These are phyloP conservation scores for Entomobrya proxima DNA, from an alignment of 2,888 invertebrate species.

Conservation along the genomic window DNA sequence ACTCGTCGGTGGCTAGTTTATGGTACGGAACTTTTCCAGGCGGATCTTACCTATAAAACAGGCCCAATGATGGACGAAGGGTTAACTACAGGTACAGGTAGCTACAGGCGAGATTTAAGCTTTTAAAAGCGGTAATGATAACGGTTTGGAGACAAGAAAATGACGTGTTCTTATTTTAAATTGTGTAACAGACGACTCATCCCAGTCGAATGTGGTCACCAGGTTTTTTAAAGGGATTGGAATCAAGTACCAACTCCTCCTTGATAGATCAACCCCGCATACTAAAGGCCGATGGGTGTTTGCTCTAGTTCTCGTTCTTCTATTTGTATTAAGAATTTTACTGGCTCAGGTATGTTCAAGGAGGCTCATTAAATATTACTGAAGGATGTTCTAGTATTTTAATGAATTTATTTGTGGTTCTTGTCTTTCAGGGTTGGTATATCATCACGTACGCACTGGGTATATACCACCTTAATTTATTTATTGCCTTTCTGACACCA, in stretches of 20 bases:
- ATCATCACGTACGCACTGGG: constrained; percentile 99
- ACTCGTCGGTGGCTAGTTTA: no score
- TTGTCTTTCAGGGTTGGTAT: constrained; percentile 97
- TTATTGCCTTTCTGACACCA: constrained; percentile 99
- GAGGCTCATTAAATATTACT: not conserved
- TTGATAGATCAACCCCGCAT: constrained; percentile 76
- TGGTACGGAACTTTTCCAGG: no score
- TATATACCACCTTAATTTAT: constrained; percentile 99
- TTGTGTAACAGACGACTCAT: constrained; percentile 41
- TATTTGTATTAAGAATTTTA: constrained; percentile 89
- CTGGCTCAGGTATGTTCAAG: constrained; percentile 84
- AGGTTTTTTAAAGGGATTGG: constrained; percentile 73
- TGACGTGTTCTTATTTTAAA: not conserved
- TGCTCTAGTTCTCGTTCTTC: constrained; percentile 83
- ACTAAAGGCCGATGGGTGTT: constrained; percentile 86
- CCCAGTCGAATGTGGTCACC: constrained; percentile 71
- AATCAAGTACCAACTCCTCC: constrained; percentile 73
- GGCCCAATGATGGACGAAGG: constrained; percentile 62
- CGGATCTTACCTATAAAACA: not conserved
- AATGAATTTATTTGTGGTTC: no score
- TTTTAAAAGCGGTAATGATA: not conserved
- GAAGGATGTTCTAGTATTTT: not conserved
- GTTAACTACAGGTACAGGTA: constrained; percentile 61
- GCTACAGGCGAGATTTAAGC: no score
- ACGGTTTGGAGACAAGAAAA: not conserved